Conservation (phyloP, 1,140 invertebrate genomes). For the Platyscapa corneri region DNA sequence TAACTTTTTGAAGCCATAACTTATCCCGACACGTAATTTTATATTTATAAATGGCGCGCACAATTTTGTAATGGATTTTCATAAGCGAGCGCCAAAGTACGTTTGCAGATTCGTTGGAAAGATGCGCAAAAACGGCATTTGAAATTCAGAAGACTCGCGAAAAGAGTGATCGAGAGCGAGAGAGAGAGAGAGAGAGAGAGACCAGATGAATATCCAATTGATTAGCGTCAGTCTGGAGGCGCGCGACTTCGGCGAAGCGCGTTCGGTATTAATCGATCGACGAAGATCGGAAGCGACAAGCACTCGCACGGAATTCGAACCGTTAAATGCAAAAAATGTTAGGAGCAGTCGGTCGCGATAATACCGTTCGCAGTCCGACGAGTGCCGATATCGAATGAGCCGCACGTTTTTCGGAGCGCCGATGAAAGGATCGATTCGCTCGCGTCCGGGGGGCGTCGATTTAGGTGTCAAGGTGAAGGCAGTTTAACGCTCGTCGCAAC, state of each 20-base stretch:
- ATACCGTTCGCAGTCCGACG: no score
- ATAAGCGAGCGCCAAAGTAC: no score
- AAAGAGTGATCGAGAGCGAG: no score
- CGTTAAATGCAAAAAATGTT: not conserved
- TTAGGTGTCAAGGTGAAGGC: slow-evolving; percentile 7
- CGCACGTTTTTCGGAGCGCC: not conserved
- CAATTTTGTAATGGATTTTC: no score
- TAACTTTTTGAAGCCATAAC: not conserved
- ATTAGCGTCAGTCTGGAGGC: no score
- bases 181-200: no score
- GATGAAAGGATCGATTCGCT: not conserved
- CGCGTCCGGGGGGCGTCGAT: not conserved
- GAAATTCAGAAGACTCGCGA: no score
- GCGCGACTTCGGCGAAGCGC: not conserved
- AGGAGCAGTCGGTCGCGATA: no score
- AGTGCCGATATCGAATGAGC: not conserved
- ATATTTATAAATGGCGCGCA: not conserved
- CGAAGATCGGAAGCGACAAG: not conserved
- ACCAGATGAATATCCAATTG: no score
- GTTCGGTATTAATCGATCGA: not conserved
- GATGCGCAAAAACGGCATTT: no score
- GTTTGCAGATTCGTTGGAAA: no score
- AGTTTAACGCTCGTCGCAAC: not conserved
- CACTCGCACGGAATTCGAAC: not conserved
- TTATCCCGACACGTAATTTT: not conserved